Evolutionary conservation across 1,140 invertebrate species (phyloP).

Genomic region (Rhagoletis pomonella): DNA sequence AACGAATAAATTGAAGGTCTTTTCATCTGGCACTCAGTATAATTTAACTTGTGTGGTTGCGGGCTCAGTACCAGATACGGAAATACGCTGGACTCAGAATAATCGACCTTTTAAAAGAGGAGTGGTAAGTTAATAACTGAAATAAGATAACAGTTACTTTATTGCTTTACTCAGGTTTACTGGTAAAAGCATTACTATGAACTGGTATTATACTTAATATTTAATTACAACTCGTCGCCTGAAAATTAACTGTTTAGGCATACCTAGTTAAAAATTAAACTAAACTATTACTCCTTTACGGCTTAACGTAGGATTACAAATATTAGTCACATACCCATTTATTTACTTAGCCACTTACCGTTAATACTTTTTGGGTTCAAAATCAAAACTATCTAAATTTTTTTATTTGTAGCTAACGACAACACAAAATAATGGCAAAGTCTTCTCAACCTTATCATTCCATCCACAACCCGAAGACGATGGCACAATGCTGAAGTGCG

Average conservation of each 20-base stretch:
- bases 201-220: too few relatives aligned
- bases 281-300: too few relatives aligned
- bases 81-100: constrained; percentile 88
- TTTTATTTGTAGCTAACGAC: constrained; percentile 77
- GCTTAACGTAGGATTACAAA: too few relatives aligned
- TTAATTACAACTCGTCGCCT: too few relatives aligned
- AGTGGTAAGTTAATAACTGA: constrained; percentile 77
- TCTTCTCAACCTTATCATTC: constrained; percentile 86
- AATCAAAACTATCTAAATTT: neutral
- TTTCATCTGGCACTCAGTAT: constrained; percentile 86
- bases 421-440: constrained; percentile 80
- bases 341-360: too few relatives aligned
- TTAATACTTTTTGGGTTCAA: too few relatives aligned
- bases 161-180: too few relatives aligned
- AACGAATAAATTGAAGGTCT: constrained; percentile 81
- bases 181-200: too few relatives aligned
- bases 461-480: constrained; percentile 88
- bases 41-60: constrained; percentile 85
- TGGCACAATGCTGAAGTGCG: constrained; percentile 86
- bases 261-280: too few relatives aligned
- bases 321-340: too few relatives aligned
- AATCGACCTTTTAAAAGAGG: constrained; percentile 82
- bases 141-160: neutral
- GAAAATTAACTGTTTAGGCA: too few relatives aligned
- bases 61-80: constrained; percentile 89